Evolutionary conservation across 2,113 vertebrate species (phyloP).

Genomic region (Pollachius pollachius): DNA sequence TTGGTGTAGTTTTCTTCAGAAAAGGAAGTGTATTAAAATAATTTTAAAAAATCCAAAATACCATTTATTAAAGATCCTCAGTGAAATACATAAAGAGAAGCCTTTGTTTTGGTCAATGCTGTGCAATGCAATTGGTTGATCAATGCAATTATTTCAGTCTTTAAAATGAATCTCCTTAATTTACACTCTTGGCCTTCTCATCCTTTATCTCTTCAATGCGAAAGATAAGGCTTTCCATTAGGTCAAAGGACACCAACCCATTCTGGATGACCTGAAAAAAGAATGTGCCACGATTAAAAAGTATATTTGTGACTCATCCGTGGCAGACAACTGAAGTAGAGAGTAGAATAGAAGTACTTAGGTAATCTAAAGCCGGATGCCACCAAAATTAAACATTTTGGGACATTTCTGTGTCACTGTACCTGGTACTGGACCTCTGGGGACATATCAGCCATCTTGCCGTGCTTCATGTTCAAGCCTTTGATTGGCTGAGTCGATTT

Average conservation of each 20-base stretch:
- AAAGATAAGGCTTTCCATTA: slow-evolving; percentile 91
- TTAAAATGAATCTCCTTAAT: slow-evolving; percentile 3
- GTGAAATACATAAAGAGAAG: background rate
- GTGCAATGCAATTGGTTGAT: too few relatives aligned
- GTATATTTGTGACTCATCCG: too few relatives aligned
- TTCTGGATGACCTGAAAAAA: slow-evolving; percentile 85
- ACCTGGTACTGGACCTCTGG: slow-evolving; percentile 87
- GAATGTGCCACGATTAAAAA: too few relatives aligned
- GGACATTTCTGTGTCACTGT: slow-evolving; percentile 2
- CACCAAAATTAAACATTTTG: background rate
- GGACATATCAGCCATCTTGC: slow-evolving; percentile 78
- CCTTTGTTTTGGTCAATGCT: too few relatives aligned
- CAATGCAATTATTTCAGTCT: background rate
- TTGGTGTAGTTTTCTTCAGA: background rate
- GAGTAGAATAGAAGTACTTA: too few relatives aligned
- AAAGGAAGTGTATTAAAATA: background rate
- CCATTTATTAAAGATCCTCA: too few relatives aligned
- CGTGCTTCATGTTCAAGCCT: slow-evolving; percentile 66
- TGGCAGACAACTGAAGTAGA: too few relatives aligned
- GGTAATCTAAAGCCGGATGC: too few relatives aligned
- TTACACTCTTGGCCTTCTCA: slow-evolving; percentile 68
- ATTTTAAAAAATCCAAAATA: background rate
- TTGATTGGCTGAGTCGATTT: slow-evolving; percentile 34
- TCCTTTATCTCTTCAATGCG: slow-evolving; percentile 89
- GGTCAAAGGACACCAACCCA: slow-evolving; percentile 91